A percentile compares a stretch with the other conserved stretches of the same genome.
These are phyloP conservation scores for Pagetopsis macropterus DNA, from an alignment of 2,797 vertebrate genomes.

Conservation along the genomic window DNA sequence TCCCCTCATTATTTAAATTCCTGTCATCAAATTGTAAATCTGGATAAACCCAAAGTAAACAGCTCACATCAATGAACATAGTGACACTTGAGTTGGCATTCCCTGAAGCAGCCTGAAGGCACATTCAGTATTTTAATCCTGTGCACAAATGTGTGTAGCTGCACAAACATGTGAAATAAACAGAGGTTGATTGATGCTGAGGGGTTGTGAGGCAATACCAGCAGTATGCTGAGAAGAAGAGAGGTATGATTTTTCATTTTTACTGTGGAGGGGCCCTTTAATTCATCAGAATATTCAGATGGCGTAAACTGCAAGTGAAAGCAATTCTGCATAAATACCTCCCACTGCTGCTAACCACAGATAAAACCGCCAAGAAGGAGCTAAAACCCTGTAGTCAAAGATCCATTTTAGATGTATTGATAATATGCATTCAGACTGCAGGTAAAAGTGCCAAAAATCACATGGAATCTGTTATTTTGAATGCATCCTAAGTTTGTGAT, in stretches of 20 bases:
- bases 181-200: conserved; percentile 13
- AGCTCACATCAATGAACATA: conserved; percentile 58
- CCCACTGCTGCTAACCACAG: background rate
- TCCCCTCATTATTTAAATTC: conserved; percentile 65
- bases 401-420: background rate
- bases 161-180: conserved; percentile 14
- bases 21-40: conserved; percentile 64
- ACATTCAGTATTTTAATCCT: background rate
- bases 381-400: background rate
- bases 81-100: conserved; percentile 32
- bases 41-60: conserved; percentile 69
- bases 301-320: conserved; percentile 7
- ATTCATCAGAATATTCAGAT: conserved; percentile 18
- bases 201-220: background rate
- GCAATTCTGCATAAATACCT: conserved; percentile 11
- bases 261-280: background rate
- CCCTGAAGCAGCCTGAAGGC: conserved; percentile 21
- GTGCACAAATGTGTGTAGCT: background rate
- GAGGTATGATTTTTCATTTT: conserved; percentile 20
- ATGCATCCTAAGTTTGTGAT: no score
- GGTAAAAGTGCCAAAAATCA: no score
- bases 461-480: no score
- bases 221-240: background rate
- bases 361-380: background rate
- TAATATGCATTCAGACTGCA: background rate